A percentile compares a stretch with the other conserved stretches of the same genome.
These are phyloP conservation scores for Acanthopagrus latus DNA, from an alignment of 2,797 vertebrate genomes.

Conservation along the genomic window DNA sequence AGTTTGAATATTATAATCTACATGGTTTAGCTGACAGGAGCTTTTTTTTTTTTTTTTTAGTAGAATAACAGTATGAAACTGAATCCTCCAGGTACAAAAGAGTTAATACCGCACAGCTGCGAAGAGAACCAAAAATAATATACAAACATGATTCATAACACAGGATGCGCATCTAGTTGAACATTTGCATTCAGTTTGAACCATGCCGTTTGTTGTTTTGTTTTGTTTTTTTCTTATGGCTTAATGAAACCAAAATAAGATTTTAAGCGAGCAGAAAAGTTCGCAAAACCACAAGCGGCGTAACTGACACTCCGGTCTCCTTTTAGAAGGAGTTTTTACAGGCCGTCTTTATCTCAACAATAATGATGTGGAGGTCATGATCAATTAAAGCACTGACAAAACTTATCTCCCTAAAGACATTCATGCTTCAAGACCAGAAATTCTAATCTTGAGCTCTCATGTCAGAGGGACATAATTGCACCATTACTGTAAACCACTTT, in stretches of 20 bases:
- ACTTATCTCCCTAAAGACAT: neutral
- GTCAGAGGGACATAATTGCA: neutral
- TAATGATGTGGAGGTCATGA: neutral
- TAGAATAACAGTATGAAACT: neutral
- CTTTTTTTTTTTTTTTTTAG: neutral
- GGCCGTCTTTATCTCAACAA: neutral
- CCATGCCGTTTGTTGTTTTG: no score
- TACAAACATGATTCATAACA: neutral
- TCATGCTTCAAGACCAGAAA: neutral
- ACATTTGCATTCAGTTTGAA: neutral
- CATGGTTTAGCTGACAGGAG: neutral
- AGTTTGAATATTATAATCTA: neutral
- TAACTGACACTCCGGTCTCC: neutral
- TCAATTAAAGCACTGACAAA: neutral
- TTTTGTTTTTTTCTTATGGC: no score
- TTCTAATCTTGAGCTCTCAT: neutral
- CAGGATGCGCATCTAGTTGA: neutral
- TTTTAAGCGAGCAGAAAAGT: conserved; percentile 4
- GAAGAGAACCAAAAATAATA: neutral
- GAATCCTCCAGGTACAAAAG: neutral
- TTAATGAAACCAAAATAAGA: neutral
- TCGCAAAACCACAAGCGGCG: neutral
- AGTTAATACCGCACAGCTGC: neutral
- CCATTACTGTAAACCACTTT: no score
- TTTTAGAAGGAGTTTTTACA: neutral